These are phyloP conservation scores for Selenia dentaria DNA, from an alignment of 2,888 invertebrate species.

Conservation along the genomic window DNA sequence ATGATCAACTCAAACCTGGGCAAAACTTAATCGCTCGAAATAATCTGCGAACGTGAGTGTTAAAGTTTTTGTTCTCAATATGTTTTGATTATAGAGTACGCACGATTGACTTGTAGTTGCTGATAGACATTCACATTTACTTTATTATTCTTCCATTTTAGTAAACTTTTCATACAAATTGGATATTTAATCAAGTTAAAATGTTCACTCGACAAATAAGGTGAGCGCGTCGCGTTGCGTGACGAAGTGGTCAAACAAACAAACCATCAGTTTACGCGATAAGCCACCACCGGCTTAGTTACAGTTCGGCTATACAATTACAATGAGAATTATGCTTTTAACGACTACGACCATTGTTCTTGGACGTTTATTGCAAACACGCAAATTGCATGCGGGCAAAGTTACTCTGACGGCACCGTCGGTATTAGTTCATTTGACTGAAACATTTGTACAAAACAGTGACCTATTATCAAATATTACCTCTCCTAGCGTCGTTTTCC, in stretches of 20 bases:
- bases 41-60: no score
- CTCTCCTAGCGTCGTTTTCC: no score
- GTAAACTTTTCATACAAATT: slow-evolving; percentile 7
- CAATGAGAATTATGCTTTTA: slow-evolving; percentile 54
- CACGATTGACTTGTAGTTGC: no score
- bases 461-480: slow-evolving; percentile 11
- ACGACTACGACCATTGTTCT: slow-evolving; percentile 53
- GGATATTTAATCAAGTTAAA: slow-evolving; percentile 23
- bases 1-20: no score
- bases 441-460: slow-evolving; percentile 28
- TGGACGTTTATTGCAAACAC: slow-evolving; percentile 47
- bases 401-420: slow-evolving; percentile 32
- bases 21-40: no score
- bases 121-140: no score
- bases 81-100: no score
- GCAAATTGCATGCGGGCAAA: slow-evolving; percentile 42
- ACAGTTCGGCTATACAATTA: slow-evolving; percentile 41
- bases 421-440: slow-evolving; percentile 28
- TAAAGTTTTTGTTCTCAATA: no score
- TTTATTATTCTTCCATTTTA: no score
- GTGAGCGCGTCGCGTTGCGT: slow-evolving; percentile 43
- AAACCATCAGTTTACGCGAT: slow-evolving; percentile 54
- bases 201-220: slow-evolving; percentile 46
- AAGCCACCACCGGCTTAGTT: slow-evolving; percentile 36
- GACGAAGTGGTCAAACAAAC: slow-evolving; percentile 47